Evolutionary conservation across 2,888 invertebrate genomes (phyloP).

Genomic region (Tipula lateralis): DNA sequence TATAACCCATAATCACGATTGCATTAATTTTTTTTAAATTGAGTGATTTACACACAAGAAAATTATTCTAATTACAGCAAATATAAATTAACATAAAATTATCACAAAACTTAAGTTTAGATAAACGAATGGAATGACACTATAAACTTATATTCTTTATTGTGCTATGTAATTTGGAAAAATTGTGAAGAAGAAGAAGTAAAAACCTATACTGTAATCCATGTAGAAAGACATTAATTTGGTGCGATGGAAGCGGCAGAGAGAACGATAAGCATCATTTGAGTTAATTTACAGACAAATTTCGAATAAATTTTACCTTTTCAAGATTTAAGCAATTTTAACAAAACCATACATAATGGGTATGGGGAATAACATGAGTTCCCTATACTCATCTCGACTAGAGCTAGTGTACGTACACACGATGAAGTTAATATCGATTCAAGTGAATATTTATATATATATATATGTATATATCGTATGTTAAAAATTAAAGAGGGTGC

Average conservation of each 20-base stretch:
- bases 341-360: background rate
- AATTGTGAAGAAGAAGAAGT: too few relatives aligned
- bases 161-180: background rate
- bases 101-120: constrained; percentile 12
- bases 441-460: too few relatives aligned
- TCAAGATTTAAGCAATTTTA: constrained; percentile 11
- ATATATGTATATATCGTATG: background rate
- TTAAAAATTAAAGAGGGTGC: background rate
- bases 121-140: background rate
- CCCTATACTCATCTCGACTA: background rate
- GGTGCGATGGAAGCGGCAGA: background rate
- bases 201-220: background rate
- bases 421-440: background rate
- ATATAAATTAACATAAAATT: constrained; percentile 19
- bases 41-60: constrained; percentile 1
- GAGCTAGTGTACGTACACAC: background rate
- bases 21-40: background rate
- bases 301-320: constrained; percentile 24
- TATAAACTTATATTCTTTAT: constrained; percentile 7
- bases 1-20: constrained; percentile 24
- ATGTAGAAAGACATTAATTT: background rate
- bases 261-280: background rate
- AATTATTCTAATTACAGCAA: constrained; percentile 1
- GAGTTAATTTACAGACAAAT: constrained; percentile 24
- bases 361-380: background rate